Base-by-base conservation (phyloP, 2,888 invertebrate genomes). In the Chesias legatella region DNA sequence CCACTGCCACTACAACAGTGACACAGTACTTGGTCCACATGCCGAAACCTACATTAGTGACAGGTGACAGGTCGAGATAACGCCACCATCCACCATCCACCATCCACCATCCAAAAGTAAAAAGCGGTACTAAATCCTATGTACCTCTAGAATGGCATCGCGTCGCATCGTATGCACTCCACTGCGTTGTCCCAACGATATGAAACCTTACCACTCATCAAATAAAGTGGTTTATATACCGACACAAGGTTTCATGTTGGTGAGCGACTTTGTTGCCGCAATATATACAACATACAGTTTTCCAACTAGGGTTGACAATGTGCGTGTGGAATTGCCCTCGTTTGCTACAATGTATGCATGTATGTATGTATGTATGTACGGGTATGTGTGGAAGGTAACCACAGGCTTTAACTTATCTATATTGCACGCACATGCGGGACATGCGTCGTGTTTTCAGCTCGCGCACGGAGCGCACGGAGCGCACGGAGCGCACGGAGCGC, bases 361-460 rank as follows among this genome's bases (percentile, higher is more conserved):
- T n/a, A n/a, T n/a, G n/a, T n/a, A n/a, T n/a, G n/a, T n/a, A n/a
- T n/a, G n/a, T n/a, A n/a, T n/a, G n/a, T n/a, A n/a, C n/a, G n/a
- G n/a, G n/a, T n/a, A n/a, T n/a, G n/a, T n/a, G n/a, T n/a, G n/a
- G n/a, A n/a, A n/a, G n/a, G n/a, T 28, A 38, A 37, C 37, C 46
- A 13, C 46, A 41, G 45, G 37, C 33, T 41, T 33, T 26, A 28
- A 36, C 8, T 33, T 33, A 41, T 40, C 40, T 41, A 29, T 21
- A 36, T 33, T 17, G 27, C 24, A 40, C 45, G 46, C 45, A 41
- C 41, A 46, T 38, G 45, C 45, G 45, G 45, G 40, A 26, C 37
- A 17, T 17, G 13, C 13, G 3, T 20, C 33, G 24, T 21, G 36
- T 32, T 10, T 9, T 13, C 22, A 13, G 32, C 26, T 27, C 34